A percentile compares a stretch with the other conserved stretches of the same genome.
Conservation (phyloP, 2,113 vertebrate species). For the Bolborhynchus lineola region DNA sequence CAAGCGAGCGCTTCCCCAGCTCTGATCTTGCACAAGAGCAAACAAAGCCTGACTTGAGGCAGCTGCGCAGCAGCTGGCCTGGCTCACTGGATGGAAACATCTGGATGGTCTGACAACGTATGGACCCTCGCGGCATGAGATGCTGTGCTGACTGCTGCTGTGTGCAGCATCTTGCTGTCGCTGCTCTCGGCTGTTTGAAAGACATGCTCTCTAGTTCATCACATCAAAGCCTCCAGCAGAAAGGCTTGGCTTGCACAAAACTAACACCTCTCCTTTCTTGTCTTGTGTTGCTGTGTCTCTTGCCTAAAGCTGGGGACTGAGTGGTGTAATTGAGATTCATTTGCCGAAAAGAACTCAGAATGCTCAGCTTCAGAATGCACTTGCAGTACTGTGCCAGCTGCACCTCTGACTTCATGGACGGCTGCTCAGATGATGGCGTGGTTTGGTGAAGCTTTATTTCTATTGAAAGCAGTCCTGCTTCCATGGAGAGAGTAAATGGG, state of each 20-base stretch:
- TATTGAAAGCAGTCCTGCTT: not conserved
- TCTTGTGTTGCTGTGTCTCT: not conserved
- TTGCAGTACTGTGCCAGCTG: not conserved
- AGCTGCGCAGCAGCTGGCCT: conserved; percentile 71
- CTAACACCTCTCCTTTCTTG: not conserved
- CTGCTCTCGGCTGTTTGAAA: not conserved
- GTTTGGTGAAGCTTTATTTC: not conserved
- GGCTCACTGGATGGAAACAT: conserved; percentile 60
- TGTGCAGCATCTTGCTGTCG: conserved; percentile 15
- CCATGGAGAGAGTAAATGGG: not conserved
- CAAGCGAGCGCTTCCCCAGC: not conserved
- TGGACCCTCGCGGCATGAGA: not conserved
- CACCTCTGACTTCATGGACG: not conserved
- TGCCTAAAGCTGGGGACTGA: not conserved
- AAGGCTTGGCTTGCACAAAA: conserved; percentile 20
- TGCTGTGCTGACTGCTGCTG: not conserved
- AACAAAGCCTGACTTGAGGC: conserved; percentile 24
- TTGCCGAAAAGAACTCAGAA: not conserved
- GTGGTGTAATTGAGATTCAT: fast-evolving
- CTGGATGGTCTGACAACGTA: conserved; percentile 40
- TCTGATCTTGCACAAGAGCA: not conserved
- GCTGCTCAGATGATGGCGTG: not conserved
- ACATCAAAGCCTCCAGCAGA: conserved; percentile 26
- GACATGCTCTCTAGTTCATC: not conserved
- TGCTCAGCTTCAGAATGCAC: fast-evolving